A percentile compares a stretch with the other conserved stretches of the same genome.
Evolutionary conservation across 2,888 invertebrate species (phyloP).

Genomic region (Spialia ferax): DNA sequence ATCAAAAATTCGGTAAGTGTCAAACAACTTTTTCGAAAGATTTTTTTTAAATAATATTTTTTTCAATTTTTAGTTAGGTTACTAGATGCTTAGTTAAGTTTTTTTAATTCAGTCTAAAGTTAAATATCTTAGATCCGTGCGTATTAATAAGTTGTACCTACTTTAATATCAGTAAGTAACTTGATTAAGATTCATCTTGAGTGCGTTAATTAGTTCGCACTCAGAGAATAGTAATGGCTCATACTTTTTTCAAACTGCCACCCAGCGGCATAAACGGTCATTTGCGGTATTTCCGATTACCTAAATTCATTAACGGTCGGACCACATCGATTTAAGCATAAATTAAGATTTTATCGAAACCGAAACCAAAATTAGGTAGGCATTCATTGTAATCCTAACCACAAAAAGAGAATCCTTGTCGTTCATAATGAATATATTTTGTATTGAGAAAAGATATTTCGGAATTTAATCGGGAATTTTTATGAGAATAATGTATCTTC

Average conservation of each 20-base stretch:
- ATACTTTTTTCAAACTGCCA: constrained; percentile 53
- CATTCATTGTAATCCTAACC: constrained; percentile 68
- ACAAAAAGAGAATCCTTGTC: constrained; percentile 42
- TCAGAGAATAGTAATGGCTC: neutral
- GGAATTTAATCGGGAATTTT: neutral
- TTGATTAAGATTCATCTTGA: no score
- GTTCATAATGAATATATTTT: constrained; percentile 33
- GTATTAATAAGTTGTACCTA: no score
- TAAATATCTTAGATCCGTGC: no score
- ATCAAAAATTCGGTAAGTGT: no score
- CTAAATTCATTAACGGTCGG: constrained; percentile 68
- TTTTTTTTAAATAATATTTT: no score
- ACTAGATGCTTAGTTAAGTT: no score
- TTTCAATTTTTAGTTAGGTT: no score
- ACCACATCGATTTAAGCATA: constrained; percentile 74
- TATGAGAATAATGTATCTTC: neutral
- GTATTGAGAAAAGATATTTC: neutral
- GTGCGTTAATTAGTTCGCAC: no score
- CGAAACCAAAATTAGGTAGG: constrained; percentile 68
- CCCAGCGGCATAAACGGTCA: constrained; percentile 58
- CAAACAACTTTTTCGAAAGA: no score
- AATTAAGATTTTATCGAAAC: constrained; percentile 73
- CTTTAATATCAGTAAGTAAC: no score
- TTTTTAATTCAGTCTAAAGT: no score
- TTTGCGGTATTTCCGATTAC: constrained; percentile 80